Percentiles rank a stretch among this genome's conserved stretches.
Conservation (phyloP, 2,888 invertebrate species). For the Thereva unica region DNA sequence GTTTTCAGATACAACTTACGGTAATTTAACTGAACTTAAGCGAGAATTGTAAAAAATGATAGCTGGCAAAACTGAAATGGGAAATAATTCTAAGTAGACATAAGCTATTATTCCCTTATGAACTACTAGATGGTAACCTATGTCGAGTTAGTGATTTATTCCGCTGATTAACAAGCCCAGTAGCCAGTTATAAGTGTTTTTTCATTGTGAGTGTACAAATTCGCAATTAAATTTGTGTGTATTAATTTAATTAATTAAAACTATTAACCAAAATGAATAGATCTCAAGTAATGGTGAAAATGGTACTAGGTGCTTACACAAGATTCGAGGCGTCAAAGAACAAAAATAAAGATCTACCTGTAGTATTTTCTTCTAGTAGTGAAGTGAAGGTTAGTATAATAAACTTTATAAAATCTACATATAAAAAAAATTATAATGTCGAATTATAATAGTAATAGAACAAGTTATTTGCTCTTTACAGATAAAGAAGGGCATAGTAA, state of each 20-base stretch:
- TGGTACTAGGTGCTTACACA: background rate
- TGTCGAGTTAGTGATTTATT: background rate
- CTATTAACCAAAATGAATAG: background rate
- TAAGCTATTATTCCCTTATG: conserved; percentile 2
- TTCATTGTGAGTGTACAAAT: background rate
- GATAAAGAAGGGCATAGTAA: background rate
- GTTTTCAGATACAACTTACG: background rate
- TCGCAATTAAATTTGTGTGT: background rate
- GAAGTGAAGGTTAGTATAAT: background rate
- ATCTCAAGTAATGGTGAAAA: background rate
- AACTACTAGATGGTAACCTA: background rate
- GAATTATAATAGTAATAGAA: too few species aligned
- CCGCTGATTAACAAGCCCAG: background rate
- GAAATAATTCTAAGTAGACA: background rate
- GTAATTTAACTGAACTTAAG: conserved; percentile 3
- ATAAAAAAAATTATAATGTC: too few species aligned
- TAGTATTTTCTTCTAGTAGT: background rate
- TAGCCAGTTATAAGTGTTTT: background rate
- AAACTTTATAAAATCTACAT: background rate
- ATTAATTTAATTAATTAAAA: background rate
- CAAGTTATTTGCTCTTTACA: background rate
- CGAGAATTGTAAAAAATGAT: background rate
- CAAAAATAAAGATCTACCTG: background rate
- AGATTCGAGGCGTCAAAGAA: background rate
- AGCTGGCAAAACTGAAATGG: background rate